phyloP scores from a whole-genome alignment of 1,140 invertebrate genomes.

The Amphibalanus amphitrite region DNA sequence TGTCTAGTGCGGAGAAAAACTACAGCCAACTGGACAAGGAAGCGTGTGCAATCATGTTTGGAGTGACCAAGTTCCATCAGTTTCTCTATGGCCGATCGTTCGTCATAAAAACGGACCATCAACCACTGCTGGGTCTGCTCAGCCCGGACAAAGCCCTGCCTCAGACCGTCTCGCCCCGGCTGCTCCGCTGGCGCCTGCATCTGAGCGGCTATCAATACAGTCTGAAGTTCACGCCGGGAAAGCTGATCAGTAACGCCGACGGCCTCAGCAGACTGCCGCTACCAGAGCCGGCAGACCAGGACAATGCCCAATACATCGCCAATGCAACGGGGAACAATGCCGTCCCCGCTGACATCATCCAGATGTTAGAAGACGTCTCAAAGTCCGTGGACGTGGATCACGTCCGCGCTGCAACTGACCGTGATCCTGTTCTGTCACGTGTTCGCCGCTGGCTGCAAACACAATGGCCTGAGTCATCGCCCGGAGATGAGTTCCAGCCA shows the following conservation, averaged over 20 bases:
- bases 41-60: conserved; percentile 31
- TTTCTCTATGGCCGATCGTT: conserved; percentile 32
- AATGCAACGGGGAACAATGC: too few species aligned
- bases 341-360: too few species aligned
- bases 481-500: too few species aligned
- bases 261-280: conserved; percentile 17
- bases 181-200: conserved; percentile 13
- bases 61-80: conserved; percentile 33
- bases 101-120: conserved; percentile 30
- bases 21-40: conserved; percentile 36
- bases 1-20: conserved; percentile 16
- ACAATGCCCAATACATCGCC: too few species aligned
- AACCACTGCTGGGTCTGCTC: conserved; percentile 31
- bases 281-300: too few species aligned
- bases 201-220: conserved; percentile 17
- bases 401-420: too few species aligned
- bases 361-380: too few species aligned
- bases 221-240: conserved; percentile 7
- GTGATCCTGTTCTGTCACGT: not conserved
- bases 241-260: conserved; percentile 8
- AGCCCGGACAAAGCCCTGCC: conserved; percentile 20
- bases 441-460: not conserved
- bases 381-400: too few species aligned
- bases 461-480: not conserved
- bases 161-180: conserved; percentile 12